These are phyloP conservation scores for Phyllostomus discolor DNA, from an alignment of 2,113 vertebrate genomes.

Conservation along the genomic window DNA sequence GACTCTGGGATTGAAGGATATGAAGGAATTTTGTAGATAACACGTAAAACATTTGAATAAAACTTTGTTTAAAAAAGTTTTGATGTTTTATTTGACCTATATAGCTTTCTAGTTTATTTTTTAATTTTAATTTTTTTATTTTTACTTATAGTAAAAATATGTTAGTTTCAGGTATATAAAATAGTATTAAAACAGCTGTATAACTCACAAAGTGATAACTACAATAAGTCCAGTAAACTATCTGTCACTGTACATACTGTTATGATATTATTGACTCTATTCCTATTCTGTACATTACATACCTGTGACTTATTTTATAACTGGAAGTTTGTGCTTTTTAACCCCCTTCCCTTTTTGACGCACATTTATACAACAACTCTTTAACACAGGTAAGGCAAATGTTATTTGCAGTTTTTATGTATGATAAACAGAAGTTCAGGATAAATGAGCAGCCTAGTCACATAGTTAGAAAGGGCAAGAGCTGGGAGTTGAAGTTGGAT, in stretches of 20 bases:
- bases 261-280: not conserved
- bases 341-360: not conserved
- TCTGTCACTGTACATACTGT: not conserved
- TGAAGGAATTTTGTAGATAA: slow-evolving; percentile 11
- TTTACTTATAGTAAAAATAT: not conserved
- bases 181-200: not conserved
- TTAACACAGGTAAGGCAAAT: not conserved
- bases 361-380: not conserved
- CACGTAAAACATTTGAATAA: not conserved
- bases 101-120: not conserved
- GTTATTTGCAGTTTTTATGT: not conserved
- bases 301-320: not conserved
- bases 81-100: not conserved
- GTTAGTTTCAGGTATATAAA: not conserved
- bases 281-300: not conserved
- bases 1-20: not conserved
- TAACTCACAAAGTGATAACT: not conserved
- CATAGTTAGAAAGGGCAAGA: not conserved
- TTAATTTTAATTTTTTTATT: not conserved
- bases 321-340: not conserved
- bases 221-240: not conserved
- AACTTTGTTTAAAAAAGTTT: slow-evolving; percentile 10
- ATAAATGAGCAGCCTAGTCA: not conserved
- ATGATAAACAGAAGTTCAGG: not conserved
- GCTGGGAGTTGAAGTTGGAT: not conserved